phyloP scores from a whole-genome alignment of 2,888 invertebrate species.

The Bugula neritina region DNA sequence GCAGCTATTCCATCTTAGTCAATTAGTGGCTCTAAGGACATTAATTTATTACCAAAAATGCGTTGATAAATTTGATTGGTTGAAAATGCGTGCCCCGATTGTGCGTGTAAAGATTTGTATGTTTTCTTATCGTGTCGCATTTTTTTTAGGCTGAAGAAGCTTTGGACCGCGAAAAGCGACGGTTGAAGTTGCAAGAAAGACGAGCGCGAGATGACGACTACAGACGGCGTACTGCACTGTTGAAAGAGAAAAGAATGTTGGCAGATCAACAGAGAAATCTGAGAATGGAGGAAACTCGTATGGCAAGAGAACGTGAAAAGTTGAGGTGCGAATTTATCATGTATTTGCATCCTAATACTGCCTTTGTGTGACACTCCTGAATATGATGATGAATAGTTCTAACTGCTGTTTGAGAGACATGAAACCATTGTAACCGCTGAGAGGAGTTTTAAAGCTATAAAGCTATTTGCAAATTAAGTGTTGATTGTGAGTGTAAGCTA shows the following conservation, averaged over 20 bases:
- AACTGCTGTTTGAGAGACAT: constrained; percentile 24
- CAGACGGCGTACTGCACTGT: constrained; percentile 59
- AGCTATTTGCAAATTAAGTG: no score
- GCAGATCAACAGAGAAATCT: background rate
- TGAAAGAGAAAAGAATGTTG: constrained; percentile 16
- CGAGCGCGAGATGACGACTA: constrained; percentile 71
- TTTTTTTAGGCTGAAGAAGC: constrained; percentile 18
- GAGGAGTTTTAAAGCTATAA: no score
- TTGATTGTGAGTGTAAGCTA: no score
- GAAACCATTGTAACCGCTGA: no score
- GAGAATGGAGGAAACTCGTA: constrained; percentile 74
- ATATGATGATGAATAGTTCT: constrained; percentile 24
- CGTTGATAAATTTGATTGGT: no score
- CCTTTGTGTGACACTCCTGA: no score
- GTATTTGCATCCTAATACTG: no score
- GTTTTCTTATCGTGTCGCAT: background rate
- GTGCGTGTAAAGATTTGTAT: no score
- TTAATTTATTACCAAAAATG: no score
- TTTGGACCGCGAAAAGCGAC: constrained; percentile 48
- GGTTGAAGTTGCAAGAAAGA: constrained; percentile 69
- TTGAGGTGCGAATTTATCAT: constrained; percentile 37
- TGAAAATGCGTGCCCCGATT: no score
- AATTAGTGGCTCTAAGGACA: no score
- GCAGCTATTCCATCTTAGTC: no score
- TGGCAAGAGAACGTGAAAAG: constrained; percentile 59